phyloP scores from a whole-genome alignment of 2,888 invertebrate species.

The Apodemia zela region DNA sequence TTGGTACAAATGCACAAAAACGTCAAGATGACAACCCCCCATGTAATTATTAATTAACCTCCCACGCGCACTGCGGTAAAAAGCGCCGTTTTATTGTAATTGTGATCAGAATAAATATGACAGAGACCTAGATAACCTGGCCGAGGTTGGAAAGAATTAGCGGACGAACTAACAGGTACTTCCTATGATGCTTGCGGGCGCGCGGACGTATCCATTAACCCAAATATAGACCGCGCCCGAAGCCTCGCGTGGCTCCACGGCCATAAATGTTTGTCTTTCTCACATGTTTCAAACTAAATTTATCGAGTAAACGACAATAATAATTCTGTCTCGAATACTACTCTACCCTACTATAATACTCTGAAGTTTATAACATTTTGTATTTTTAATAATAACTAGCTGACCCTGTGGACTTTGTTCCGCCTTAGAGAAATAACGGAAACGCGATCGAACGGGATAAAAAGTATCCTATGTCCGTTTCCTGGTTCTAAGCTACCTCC shows the following conservation, averaged over 20 bases:
- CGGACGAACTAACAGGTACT: slow-evolving; percentile 71
- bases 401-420: too few relatives aligned
- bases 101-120: slow-evolving; percentile 13
- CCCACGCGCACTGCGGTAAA: neutral
- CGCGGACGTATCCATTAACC: slow-evolving; percentile 79
- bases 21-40: neutral
- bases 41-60: neutral
- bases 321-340: neutral
- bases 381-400: too few relatives aligned
- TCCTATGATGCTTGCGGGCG: slow-evolving; percentile 63
- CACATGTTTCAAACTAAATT: slow-evolving; percentile 22
- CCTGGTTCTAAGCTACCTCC: too few relatives aligned
- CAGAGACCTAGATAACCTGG: slow-evolving; percentile 35
- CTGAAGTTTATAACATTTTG: too few relatives aligned
- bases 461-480: too few relatives aligned
- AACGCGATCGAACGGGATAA: too few relatives aligned
- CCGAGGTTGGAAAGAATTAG: slow-evolving; percentile 43
- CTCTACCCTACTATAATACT: neutral
- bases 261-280: slow-evolving; percentile 28
- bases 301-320: neutral
- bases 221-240: slow-evolving; percentile 77
- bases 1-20: too few relatives aligned
- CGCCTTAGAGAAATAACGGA: too few relatives aligned
- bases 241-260: slow-evolving; percentile 50
- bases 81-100: neutral